Conservation (phyloP, 2,888 invertebrate genomes). For the Mythimna pallens region DNA sequence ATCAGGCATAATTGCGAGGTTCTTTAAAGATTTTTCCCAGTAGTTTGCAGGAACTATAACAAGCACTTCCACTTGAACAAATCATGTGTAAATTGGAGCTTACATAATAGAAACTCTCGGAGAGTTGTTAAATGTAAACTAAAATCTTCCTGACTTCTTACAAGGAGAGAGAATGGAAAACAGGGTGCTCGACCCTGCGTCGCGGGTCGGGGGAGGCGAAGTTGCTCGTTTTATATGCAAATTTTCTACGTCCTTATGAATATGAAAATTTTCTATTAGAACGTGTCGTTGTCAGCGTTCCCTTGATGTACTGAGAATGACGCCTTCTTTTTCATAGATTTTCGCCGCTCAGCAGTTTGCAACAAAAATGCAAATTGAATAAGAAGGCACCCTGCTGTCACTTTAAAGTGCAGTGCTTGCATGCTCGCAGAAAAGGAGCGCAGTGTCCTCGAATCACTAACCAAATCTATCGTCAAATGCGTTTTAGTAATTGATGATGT, state of each 20-base stretch:
- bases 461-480: neutral
- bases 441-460: neutral
- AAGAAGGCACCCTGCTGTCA: constrained; percentile 56
- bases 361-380: constrained; percentile 76
- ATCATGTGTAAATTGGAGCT: constrained; percentile 66
- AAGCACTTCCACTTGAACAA: constrained; percentile 55
- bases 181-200: constrained; percentile 80
- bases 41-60: constrained; percentile 49
- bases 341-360: constrained; percentile 77
- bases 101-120: constrained; percentile 61
- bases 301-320: constrained; percentile 81
- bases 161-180: constrained; percentile 83
- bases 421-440: constrained; percentile 8
- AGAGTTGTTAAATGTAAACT: constrained; percentile 74
- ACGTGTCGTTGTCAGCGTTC: constrained; percentile 89
- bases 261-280: constrained; percentile 91
- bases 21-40: constrained; percentile 25
- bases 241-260: constrained; percentile 89
- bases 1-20: constrained; percentile 6
- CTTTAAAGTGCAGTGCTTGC: constrained; percentile 40
- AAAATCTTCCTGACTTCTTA: constrained; percentile 78
- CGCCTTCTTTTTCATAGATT: constrained; percentile 77
- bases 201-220: constrained; percentile 77
- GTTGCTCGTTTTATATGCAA: constrained; percentile 90
- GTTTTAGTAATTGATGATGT: constrained; percentile 9